Conservation (phyloP, 1,140 invertebrate species). For the Heliconius hewitsoni region DNA sequence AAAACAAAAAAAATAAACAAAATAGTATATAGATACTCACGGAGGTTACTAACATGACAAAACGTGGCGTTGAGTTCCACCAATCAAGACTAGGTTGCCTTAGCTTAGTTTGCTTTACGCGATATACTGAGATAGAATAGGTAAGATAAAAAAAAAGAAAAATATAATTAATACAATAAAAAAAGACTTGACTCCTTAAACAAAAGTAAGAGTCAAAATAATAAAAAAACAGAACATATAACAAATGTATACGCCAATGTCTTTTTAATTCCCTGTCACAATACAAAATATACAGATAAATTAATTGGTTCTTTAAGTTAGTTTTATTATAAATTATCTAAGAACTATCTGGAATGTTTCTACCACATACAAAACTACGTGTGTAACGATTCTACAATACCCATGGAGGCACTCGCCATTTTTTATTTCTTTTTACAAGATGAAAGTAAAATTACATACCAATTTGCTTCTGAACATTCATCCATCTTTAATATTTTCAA, state of each 20-base stretch:
- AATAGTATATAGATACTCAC: too few relatives aligned
- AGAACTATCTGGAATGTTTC: slow-evolving; percentile 18
- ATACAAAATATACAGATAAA: slow-evolving; percentile 10
- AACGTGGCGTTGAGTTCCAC: too few relatives aligned
- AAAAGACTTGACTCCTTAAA: not conserved
- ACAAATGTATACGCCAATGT: slow-evolving; percentile 12
- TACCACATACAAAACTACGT: slow-evolving; percentile 19
- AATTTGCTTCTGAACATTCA: slow-evolving; percentile 8
- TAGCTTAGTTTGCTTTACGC: too few relatives aligned
- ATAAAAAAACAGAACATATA: not conserved
- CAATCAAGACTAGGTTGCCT: too few relatives aligned
- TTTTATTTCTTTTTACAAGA: not conserved
- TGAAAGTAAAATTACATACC: slow-evolving; percentile 18
- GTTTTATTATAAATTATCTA: not conserved
- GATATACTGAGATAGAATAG: too few relatives aligned
- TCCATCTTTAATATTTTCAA: too few relatives aligned
- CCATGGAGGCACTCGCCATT: not conserved
- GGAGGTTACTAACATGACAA: too few relatives aligned
- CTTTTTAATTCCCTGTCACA: slow-evolving; percentile 18
- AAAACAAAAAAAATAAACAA: too few relatives aligned
- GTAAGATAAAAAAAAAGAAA: not conserved
- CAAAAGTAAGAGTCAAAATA: not conserved
- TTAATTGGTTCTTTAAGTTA: slow-evolving; percentile 14
- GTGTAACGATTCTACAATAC: slow-evolving; percentile 9
- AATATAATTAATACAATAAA: not conserved